Evolutionary conservation across 2,888 invertebrate species (phyloP), one percentile per base, ranked within the genome.

Genomic region (Pheosia tremula): DNA sequence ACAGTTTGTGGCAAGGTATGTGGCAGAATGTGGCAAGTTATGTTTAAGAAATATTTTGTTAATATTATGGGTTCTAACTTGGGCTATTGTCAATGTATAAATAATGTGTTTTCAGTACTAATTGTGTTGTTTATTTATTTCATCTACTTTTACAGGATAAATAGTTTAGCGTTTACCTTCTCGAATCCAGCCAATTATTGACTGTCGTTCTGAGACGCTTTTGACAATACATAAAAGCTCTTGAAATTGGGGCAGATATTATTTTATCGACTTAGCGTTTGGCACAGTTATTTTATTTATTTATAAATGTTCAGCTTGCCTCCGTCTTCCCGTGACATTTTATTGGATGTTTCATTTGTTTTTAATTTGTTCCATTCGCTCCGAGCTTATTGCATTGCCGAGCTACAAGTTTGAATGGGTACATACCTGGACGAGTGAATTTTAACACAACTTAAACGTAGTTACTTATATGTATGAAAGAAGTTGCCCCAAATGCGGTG

Each of bases 11-110:
- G 47, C 47, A 47, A 47, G 62, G 59, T 37, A 66, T 74, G 66
- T 54, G 53, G 60, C 60, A 56, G 63, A 13, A 54, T 59, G 24
- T 64, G 64, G 72, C 64, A 66, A 24, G 24, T 24, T 24, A 24
- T 24, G 24, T 24, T 24, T 24, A 24, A 24, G 24, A 24, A 24
- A 24, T 24, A 24, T 24, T 24, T 24, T 24, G 24, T 24, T 24
- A 24, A 24, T 24, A 24, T 24, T 24, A 24, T 24, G 24, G 24
- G 24, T 24, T 24, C 24, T 24, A 1, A 24, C 2, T 24, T 24
- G 24, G 24, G 2, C 2, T 24, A 24, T 24, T 24, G 2, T 24
- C 24, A 24, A 24, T 24, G 24, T 24, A 2, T 24, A 2, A 24
- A 24, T 24, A 0, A 2, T 24, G 24, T 24, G 2, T 24, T 24